Percentiles rank a stretch among this genome's conserved stretches.
Conservation (phyloP, 2,888 invertebrate species). For the Heliconius aoede region DNA sequence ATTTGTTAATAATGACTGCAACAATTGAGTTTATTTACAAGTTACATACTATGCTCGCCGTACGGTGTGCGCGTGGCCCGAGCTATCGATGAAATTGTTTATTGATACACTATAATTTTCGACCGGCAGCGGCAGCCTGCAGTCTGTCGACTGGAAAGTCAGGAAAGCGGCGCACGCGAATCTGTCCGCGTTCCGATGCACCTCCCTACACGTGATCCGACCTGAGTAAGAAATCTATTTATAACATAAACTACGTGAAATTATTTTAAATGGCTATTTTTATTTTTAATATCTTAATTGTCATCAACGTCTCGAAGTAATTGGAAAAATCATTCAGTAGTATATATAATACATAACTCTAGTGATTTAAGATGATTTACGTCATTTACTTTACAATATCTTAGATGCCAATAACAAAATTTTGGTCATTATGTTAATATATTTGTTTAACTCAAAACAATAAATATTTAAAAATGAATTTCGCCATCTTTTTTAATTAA, state of each 20-base stretch:
- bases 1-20: slow-evolving; percentile 3
- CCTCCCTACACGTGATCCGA: slow-evolving; percentile 58
- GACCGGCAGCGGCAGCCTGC: slow-evolving; percentile 53
- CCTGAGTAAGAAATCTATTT: slow-evolving; percentile 47
- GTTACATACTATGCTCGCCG: not conserved
- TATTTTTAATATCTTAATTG: too few relatives aligned
- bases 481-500: slow-evolving; percentile 23
- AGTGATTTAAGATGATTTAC: not conserved
- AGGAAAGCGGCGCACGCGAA: slow-evolving; percentile 70
- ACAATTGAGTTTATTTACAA: not conserved
- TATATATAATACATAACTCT: not conserved
- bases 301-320: too few relatives aligned
- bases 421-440: not conserved
- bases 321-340: not conserved
- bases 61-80: slow-evolving; percentile 27
- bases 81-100: slow-evolving; percentile 37
- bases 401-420: not conserved
- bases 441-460: not conserved
- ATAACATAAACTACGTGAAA: not conserved
- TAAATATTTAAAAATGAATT: slow-evolving; percentile 6
- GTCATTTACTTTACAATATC: not conserved
- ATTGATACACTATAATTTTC: slow-evolving; percentile 47
- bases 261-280: not conserved
- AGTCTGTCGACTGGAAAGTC: slow-evolving; percentile 68
- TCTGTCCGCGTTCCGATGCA: slow-evolving; percentile 73